Percentiles rank a stretch among this genome's conserved stretches.
Conservation (phyloP, 2,888 invertebrate genomes). For the Agrotis clavis region DNA sequence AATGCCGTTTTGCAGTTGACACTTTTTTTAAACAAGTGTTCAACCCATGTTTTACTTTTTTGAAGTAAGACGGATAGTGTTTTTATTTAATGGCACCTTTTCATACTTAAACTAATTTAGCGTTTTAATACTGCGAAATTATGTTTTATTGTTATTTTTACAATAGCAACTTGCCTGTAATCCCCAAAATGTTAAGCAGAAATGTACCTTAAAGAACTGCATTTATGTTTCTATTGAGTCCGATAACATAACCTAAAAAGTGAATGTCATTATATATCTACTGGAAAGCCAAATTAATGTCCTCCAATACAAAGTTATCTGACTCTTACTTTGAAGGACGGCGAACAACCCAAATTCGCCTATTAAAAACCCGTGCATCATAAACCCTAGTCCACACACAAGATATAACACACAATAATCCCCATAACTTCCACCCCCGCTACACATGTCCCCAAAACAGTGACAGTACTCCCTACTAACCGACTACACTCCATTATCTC, state of each 20-base stretch:
- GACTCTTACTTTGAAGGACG: not conserved
- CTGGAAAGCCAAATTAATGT: not conserved
- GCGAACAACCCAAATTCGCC: not conserved
- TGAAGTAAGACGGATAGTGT: no score
- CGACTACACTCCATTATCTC: constrained; percentile 44
- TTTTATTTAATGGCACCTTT: not conserved
- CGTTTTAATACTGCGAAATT: not conserved
- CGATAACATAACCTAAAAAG: no score
- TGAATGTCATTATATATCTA: not conserved
- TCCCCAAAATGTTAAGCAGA: not conserved
- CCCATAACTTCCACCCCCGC: constrained; percentile 17
- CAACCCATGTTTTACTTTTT: no score
- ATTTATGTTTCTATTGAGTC: not conserved
- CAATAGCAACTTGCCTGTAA: not conserved
- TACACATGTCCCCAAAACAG: constrained; percentile 5
- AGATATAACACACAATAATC: constrained; percentile 1
- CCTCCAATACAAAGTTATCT: no score
- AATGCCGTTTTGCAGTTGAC: no score
- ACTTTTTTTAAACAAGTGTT: no score
- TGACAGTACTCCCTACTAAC: constrained; percentile 24
- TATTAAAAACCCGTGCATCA: constrained; percentile 3
- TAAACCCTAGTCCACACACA: not conserved
- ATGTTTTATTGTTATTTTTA: no score
- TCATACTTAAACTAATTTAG: not conserved
- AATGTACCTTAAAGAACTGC: no score